A percentile compares a stretch with the other conserved stretches of the same genome.
Conservation (phyloP, 2,888 invertebrate genomes). For the Drosophila incognita region DNA sequence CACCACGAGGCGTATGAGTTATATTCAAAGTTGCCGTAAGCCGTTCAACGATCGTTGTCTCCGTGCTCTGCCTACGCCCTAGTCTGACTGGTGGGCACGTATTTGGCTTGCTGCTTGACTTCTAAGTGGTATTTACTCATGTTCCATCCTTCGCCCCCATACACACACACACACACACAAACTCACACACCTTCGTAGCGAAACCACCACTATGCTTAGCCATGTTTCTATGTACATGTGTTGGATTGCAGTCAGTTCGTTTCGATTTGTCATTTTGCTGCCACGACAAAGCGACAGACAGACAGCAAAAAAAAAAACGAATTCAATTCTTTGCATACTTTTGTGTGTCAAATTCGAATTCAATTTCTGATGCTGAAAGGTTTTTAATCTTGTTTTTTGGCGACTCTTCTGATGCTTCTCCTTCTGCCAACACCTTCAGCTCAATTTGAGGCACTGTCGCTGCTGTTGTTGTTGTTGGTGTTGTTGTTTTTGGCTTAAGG, state of each 20-base stretch:
- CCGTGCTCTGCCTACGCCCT: slow-evolving; percentile 25
- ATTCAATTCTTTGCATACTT: slow-evolving; percentile 74
- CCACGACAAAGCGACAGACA: slow-evolving; percentile 52
- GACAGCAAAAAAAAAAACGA: slow-evolving; percentile 24
- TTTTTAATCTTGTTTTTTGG: slow-evolving; percentile 78
- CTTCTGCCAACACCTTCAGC: slow-evolving; percentile 35
- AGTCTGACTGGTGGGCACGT: slow-evolving; percentile 52
- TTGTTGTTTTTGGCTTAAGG: slow-evolving; percentile 24
- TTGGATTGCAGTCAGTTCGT: slow-evolving; percentile 66
- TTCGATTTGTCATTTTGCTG: slow-evolving; percentile 80
- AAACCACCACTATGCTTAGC: slow-evolving; percentile 2
- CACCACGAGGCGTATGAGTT: slow-evolving; percentile 72
- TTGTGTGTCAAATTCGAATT: slow-evolving; percentile 80
- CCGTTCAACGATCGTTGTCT: slow-evolving; percentile 47
- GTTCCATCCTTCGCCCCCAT: slow-evolving; percentile 18
- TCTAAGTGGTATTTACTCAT: slow-evolving; percentile 80
- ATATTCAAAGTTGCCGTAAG: slow-evolving; percentile 71
- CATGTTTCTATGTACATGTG: slow-evolving; percentile 21
- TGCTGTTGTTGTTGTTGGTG: slow-evolving; percentile 7
- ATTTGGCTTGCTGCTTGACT: slow-evolving; percentile 69
- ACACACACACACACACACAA: background rate
- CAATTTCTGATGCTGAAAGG: slow-evolving; percentile 80
- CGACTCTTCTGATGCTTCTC: slow-evolving; percentile 42
- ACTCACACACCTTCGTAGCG: background rate
- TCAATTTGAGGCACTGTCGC: slow-evolving; percentile 29